Evolutionary conservation across 2,113 vertebrate genomes (phyloP), one percentile per base, ranked within the genome.

Genomic region (Saguinus midas): DNA sequence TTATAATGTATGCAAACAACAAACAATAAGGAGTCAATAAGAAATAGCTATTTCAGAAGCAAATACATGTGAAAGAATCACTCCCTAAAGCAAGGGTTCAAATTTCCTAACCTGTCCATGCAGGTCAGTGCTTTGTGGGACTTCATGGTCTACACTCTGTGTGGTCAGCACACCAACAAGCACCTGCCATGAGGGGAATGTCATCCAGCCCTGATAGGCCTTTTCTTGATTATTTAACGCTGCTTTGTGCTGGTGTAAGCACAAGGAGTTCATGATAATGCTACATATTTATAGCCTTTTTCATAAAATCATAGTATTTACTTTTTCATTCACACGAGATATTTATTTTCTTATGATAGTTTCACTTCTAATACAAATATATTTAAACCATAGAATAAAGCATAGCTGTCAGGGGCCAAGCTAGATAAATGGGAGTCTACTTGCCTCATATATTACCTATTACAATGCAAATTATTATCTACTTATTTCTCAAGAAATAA

Each of bases 401-500:
- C 3, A 55, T 0, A 95, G 40, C 29, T 90, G 32, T 18, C 3
- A 94, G 70, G 61, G 55, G 66, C n/a, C 14, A 95, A 68, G 78
- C 9, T 50, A 16, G 86, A 2, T 89, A 55, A 86, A 76, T 17
- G 11, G 25, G 4, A 73, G 3, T 87, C 48, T 64, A 40, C 52
- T 12, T 91, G 58, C 35, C 3, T 5, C 29, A 89, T 89, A 35
- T 3, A 70, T 35, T 70, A 17, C 4, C 45, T 86, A 55, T 66
- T 86, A 81, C 11, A n/a, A 58, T 45, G 40, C 37, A 83, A 91
- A 68, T 0, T 52, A 13, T 58, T 78, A 82, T 64, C 87, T 92
- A 48, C 8, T 90, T 25, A 45, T n/a, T 37, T 97, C 64, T 94
- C 80, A 79, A 76, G 40, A 94, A 84, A 58, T 13, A 85, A 89